phyloP scores from a whole-genome alignment of 2,113 vertebrate genomes.

The Spizaetus ornatus region DNA sequence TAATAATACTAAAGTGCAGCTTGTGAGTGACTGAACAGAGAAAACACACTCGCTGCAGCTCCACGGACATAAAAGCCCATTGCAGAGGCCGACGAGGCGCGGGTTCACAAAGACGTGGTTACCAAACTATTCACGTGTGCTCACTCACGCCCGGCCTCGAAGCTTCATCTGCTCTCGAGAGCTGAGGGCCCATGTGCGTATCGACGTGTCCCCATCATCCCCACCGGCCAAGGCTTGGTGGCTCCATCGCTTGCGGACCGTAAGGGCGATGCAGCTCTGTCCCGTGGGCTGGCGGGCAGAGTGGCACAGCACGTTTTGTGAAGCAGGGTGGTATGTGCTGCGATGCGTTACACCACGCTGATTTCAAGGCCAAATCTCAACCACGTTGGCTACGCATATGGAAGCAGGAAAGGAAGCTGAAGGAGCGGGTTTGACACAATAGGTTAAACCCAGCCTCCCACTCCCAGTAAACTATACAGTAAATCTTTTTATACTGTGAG shows the following conservation, averaged over 20 bases:
- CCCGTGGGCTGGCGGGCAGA: not conserved
- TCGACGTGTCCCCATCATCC: not conserved
- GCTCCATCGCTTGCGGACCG: not conserved
- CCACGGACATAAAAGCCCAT: rapidly evolving
- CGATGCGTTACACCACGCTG: not conserved
- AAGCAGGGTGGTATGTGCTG: not conserved
- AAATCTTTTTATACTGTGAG: not conserved
- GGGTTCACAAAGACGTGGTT: not conserved
- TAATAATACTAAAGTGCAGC: not conserved
- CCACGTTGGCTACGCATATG: not conserved
- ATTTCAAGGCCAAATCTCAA: not conserved
- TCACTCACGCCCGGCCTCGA: not conserved
- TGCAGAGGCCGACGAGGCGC: not conserved
- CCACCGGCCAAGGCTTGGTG: not conserved
- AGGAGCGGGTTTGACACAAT: not conserved
- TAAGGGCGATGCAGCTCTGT: rapidly evolving
- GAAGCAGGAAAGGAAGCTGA: not conserved
- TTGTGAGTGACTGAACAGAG: not conserved
- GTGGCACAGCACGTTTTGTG: not conserved
- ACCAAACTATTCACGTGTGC: not conserved
- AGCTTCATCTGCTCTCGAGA: not conserved
- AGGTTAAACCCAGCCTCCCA: not conserved
- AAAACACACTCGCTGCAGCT: not conserved
- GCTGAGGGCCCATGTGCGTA: rapidly evolving
- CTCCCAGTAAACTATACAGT: not conserved